phyloP scores from a whole-genome alignment of 1,140 invertebrate genomes.

The Doryteuthis pealeii region DNA sequence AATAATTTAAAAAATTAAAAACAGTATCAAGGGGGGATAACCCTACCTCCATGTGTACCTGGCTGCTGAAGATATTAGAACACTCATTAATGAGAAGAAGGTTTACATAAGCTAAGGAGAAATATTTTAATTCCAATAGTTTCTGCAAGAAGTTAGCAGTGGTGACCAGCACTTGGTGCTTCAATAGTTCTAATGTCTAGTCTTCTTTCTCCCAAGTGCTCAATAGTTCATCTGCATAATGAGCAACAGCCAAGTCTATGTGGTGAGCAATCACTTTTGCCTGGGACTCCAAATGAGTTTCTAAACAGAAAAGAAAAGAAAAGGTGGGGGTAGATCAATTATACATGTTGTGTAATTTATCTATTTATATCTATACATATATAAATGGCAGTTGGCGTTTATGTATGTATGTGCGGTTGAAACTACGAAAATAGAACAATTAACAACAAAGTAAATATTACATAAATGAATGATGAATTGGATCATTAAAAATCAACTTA shows the following conservation, averaged over 20 bases:
- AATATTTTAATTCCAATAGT: conserved; percentile 68
- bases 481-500: too few species aligned
- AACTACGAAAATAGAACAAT: too few species aligned
- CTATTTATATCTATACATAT: too few species aligned
- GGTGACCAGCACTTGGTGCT: conserved; percentile 66
- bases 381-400: too few species aligned
- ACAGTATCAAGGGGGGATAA: too few species aligned
- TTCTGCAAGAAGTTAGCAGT: conserved; percentile 81
- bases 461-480: too few species aligned
- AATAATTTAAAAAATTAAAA: too few species aligned
- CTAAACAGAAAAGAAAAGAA: conserved; percentile 27
- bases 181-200: conserved; percentile 70
- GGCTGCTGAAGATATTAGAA: conserved; percentile 68
- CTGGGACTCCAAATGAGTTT: conserved; percentile 71
- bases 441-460: too few species aligned
- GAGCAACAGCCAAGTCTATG: conserved; percentile 64
- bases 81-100: conserved; percentile 91
- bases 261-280: conserved; percentile 67
- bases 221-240: conserved; percentile 50
- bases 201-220: conserved; percentile 61
- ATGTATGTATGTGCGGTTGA: too few species aligned
- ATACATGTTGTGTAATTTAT: too few species aligned
- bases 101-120: conserved; percentile 70
- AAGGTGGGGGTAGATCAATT: too few species aligned
- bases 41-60: conserved; percentile 50